Conservation (phyloP, 2,888 invertebrate genomes). For the Zhuqinia jingwanae region DNA sequence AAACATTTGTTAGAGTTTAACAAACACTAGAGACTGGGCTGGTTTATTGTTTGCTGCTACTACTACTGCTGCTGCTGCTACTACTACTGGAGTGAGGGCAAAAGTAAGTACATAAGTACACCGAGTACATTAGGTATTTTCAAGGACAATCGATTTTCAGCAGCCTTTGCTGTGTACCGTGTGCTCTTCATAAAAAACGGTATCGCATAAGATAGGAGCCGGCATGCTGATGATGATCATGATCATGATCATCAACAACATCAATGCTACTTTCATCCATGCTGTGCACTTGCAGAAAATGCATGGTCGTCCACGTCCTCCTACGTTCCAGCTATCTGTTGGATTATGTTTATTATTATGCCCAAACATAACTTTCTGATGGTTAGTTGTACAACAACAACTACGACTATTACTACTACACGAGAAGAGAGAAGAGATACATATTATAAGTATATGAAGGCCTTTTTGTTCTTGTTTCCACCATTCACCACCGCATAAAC, state of each 20-base stretch:
- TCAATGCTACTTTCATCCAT: background rate
- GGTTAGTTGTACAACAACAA: too few species aligned
- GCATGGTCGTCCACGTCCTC: background rate
- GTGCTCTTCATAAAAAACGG: slow-evolving; percentile 35
- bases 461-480: background rate
- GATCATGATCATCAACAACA: background rate
- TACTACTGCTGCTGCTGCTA: too few species aligned
- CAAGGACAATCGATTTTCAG: slow-evolving; percentile 79
- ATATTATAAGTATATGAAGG: too few species aligned
- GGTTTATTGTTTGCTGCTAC: background rate
- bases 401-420: too few species aligned
- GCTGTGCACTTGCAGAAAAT: slow-evolving; percentile 23
- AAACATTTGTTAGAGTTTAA: slow-evolving; percentile 6
- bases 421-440: too few species aligned
- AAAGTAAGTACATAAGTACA: slow-evolving; percentile 28
- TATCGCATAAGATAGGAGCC: slow-evolving; percentile 13
- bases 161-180: slow-evolving; percentile 62
- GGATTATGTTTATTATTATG: slow-evolving; percentile 9
- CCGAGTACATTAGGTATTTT: slow-evolving; percentile 72
- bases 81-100: background rate
- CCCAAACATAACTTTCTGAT: too few species aligned
- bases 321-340: background rate
- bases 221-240: slow-evolving; percentile 10
- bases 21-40: slow-evolving; percentile 43
- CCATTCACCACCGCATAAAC: background rate